Evolutionary conservation across 2,888 invertebrate genomes (phyloP), one percentile per base, ranked within the genome.

Genomic region (Phanerotoma sp.): DNA sequence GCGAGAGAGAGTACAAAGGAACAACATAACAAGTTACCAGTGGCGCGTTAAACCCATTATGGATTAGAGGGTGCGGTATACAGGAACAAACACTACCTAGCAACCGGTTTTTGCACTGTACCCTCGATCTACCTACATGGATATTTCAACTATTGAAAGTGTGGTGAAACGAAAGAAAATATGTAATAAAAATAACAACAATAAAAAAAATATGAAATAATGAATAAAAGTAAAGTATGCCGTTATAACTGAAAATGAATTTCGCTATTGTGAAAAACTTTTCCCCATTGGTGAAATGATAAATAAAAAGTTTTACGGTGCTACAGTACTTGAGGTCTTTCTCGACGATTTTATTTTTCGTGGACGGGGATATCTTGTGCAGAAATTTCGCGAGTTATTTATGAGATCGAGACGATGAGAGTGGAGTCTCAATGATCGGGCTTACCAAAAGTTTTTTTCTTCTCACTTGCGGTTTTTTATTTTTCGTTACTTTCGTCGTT

Each of bases 31-130:
- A 53, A 22, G 37, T 54, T 48, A 15, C 18, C 32, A 48, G 25
- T 32, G 33, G 32, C 48, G 52, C 52, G 44, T 54, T 46, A 57
- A 56, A 51, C 55, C 46, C 55, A 60, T 63, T 64, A 64, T 65
- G 61, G 65, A 65, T 62, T 62, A 61, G 54, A 62, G 62, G 62
- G 62, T 60, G 65, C 56, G 65, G 60, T 49, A 60, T 46, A 60
- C 54, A 55, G 49, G 49, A 57, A 38, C 63, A 71, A 70, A 69
- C 69, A 68, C 59, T 55, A 56, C 71, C 66, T 71, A 71, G 71
- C 71, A 71, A 71, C 70, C 52, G 61, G 58, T 49, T 61, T 52
- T 65, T 59, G 62, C 63, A 56, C 56, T 61, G 10, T 11, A 38
- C 18, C 11, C 20, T 20, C 38, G 25, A n/a, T 13, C 1, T 11